A percentile compares a stretch with the other conserved stretches of the same genome.
phyloP scores from a whole-genome alignment of 2,797 vertebrate genomes.

The Hypotaenidia philippensis region DNA sequence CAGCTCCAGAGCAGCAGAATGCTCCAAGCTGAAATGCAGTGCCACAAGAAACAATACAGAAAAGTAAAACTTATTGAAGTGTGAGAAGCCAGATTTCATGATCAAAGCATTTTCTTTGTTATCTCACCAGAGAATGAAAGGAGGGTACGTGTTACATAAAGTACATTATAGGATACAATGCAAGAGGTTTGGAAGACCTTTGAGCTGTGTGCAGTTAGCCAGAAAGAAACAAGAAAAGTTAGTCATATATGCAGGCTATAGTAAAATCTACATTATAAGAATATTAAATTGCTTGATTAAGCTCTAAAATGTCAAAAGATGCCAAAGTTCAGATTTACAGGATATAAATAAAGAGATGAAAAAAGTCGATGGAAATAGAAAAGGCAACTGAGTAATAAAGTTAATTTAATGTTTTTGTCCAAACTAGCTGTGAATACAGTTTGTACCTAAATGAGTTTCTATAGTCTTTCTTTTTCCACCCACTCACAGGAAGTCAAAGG shows the following conservation, averaged over 20 bases:
- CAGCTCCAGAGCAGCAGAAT: background rate
- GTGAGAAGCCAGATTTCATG: background rate
- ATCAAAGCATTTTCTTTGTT: background rate
- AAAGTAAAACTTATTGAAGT: background rate
- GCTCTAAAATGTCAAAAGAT: background rate
- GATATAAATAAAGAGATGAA: background rate
- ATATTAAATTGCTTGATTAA: background rate
- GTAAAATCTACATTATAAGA: background rate
- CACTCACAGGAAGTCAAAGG: background rate
- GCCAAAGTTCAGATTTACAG: background rate
- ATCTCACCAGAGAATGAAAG: background rate
- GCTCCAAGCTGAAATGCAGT: background rate
- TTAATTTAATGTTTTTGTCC: background rate
- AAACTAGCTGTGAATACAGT: background rate
- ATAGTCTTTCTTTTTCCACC: background rate
- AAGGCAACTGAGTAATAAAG: background rate
- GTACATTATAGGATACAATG: background rate
- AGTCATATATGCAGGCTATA: accelerated
- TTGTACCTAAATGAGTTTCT: background rate
- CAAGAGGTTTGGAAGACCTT: background rate
- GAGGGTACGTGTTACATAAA: background rate
- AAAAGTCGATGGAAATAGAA: background rate
- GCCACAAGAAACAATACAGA: background rate
- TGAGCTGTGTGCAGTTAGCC: background rate
- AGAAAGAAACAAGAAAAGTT: background rate